Evolutionary conservation across 1,140 invertebrate species (phyloP).

Genomic region (Halesus radiatus): DNA sequence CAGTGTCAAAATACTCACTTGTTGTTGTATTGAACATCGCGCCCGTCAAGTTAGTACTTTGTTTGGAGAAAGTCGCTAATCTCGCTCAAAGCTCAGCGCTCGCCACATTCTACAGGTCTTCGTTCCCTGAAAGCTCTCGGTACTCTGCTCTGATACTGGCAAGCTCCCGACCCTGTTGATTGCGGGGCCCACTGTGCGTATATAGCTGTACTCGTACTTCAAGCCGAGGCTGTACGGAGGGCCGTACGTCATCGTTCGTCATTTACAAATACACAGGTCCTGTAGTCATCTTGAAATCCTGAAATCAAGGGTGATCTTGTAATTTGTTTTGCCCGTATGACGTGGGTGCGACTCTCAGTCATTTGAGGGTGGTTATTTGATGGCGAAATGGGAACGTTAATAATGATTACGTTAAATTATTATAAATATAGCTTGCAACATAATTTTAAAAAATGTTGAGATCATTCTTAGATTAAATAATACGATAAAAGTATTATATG

Average conservation of each 20-base stretch:
- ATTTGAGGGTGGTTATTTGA: too few relatives aligned
- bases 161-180: constrained; percentile 18
- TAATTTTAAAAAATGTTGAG: too few relatives aligned
- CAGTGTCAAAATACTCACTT: neutral
- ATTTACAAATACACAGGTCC: constrained; percentile 5
- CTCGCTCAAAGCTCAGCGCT: neutral
- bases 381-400: too few relatives aligned
- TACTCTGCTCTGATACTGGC: neutral
- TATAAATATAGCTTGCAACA: too few relatives aligned
- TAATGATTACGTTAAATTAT: too few relatives aligned
- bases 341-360: neutral
- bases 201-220: neutral
- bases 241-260: constrained; percentile 3
- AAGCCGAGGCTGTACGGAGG: neutral
- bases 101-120: constrained; percentile 33
- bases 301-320: neutral
- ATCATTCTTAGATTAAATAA: too few relatives aligned
- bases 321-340: neutral
- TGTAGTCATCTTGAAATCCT: constrained; percentile 6
- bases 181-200: neutral
- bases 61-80: neutral
- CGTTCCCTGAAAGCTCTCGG: constrained; percentile 7
- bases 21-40: constrained; percentile 5
- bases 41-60: neutral
- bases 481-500: too few relatives aligned